A percentile compares a stretch with the other conserved stretches of the same genome.
phyloP scores from a whole-genome alignment of 2,797 vertebrate genomes.

The Ptychadena robeensis region DNA sequence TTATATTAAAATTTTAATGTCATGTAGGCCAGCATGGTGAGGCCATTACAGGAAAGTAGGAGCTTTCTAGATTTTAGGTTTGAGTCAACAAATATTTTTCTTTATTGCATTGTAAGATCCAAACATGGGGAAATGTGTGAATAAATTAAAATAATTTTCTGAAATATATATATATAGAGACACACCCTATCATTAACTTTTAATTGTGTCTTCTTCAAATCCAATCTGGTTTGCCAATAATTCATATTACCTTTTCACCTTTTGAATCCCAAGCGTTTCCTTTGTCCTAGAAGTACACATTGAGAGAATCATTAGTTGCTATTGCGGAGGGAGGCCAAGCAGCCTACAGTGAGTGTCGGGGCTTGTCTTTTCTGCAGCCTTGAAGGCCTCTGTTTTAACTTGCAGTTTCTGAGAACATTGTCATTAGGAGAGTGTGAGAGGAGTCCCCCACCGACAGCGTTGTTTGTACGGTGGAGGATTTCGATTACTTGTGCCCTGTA shows the following conservation, averaged over 20 bases:
- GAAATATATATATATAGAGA: too few relatives aligned
- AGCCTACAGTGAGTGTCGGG: constrained; percentile 62
- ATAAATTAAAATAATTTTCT: too few relatives aligned
- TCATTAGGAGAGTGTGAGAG: constrained; percentile 58
- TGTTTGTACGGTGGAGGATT: neutral
- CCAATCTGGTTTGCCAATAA: neutral
- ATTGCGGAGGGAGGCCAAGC: constrained; percentile 4
- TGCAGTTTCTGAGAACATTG: constrained; percentile 30
- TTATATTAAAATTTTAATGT: too few relatives aligned
- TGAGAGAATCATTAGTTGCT: neutral
- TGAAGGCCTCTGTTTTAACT: constrained; percentile 63
- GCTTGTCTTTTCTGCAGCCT: constrained; percentile 67
- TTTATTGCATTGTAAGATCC: too few relatives aligned
- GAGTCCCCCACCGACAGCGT: constrained; percentile 43
- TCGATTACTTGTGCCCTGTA: constrained; percentile 8
- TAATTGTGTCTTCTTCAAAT: too few relatives aligned
- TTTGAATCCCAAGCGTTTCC: neutral
- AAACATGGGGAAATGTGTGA: too few relatives aligned
- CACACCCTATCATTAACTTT: too few relatives aligned
- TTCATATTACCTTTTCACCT: neutral
- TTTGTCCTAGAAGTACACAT: neutral
- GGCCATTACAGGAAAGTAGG: too few relatives aligned
- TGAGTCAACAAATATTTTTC: too few relatives aligned
- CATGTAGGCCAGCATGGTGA: too few relatives aligned
- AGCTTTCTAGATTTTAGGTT: too few relatives aligned